Conservation (phyloP, 2,888 invertebrate species). For the Heliconius aoede region DNA sequence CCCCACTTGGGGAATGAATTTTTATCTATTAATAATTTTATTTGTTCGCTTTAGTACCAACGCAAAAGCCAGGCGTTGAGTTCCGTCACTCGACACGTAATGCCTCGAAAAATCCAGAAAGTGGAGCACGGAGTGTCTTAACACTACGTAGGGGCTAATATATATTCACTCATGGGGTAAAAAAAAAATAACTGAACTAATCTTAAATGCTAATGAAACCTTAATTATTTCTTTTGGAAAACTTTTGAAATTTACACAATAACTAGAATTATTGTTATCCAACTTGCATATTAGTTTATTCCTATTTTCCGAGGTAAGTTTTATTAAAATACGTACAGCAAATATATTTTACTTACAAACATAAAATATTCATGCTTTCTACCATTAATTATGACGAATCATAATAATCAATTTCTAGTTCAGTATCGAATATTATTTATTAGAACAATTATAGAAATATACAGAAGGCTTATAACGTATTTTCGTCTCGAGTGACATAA, state of each 20-base stretch:
- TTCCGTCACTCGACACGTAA: too few relatives aligned
- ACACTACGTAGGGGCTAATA: neutral
- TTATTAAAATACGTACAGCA: too few relatives aligned
- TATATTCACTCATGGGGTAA: too few relatives aligned
- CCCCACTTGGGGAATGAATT: too few relatives aligned
- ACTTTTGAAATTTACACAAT: neutral
- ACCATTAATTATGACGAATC: neutral
- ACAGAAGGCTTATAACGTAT: neutral
- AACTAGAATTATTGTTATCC: neutral
- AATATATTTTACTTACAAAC: too few relatives aligned
- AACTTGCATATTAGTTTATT: neutral
- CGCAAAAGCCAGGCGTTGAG: too few relatives aligned
- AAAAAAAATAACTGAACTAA: neutral
- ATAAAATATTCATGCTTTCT: neutral
- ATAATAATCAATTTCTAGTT: neutral
- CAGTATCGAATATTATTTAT: too few relatives aligned
- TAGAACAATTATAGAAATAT: neutral
- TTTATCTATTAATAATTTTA: too few relatives aligned
- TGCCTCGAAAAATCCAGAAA: too few relatives aligned
- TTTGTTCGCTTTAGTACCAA: too few relatives aligned
- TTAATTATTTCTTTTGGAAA: neutral
- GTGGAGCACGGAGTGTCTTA: too few relatives aligned
- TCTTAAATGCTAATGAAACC: neutral
- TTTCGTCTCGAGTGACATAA: constrained; percentile 1
- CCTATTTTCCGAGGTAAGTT: neutral